Percentiles rank a stretch among this genome's conserved stretches.
Conservation (phyloP, 2,888 invertebrate genomes). For the Andrena bucephala region DNA sequence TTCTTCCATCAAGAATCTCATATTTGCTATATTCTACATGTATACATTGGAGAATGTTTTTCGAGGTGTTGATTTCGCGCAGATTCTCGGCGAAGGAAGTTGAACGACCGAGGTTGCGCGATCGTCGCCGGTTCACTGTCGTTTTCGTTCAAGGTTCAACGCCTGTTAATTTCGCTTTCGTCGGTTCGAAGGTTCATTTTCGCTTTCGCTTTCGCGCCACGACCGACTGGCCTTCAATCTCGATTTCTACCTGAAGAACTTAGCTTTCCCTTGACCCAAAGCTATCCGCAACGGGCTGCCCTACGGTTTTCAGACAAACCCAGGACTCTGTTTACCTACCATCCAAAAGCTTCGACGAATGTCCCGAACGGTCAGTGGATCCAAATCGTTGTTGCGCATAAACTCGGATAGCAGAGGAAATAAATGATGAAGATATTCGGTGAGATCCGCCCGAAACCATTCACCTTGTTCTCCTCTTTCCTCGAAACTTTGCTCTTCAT, state of each 20-base stretch:
- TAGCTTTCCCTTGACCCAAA: conserved; percentile 55
- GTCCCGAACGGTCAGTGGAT: conserved; percentile 26
- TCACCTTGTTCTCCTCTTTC: neutral
- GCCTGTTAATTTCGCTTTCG: conserved; percentile 66
- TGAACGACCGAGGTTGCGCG: conserved; percentile 16
- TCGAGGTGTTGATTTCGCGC: too few species aligned
- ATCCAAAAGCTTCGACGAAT: conserved; percentile 4
- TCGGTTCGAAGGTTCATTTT: conserved; percentile 43
- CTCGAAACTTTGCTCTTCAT: neutral
- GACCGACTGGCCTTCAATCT: conserved; percentile 72
- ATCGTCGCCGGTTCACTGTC: conserved; percentile 3
- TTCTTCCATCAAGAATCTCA: too few species aligned
- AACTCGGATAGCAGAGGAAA: conserved; percentile 9
- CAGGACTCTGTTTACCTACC: conserved; percentile 18
- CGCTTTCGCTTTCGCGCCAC: conserved; percentile 70
- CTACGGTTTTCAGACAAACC: neutral
- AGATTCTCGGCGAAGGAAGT: conserved; percentile 2
- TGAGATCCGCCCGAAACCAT: conserved; percentile 21
- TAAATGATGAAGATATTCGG: neutral
- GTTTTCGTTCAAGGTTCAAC: conserved; percentile 38
- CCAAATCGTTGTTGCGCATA: conserved; percentile 22
- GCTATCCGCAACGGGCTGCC: conserved; percentile 15
- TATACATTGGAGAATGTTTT: too few species aligned
- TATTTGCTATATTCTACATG: too few species aligned
- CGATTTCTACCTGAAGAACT: conserved; percentile 62